Base-by-base conservation (phyloP, 2,888 invertebrate species). In the Anagyrus pseudococci region DNA sequence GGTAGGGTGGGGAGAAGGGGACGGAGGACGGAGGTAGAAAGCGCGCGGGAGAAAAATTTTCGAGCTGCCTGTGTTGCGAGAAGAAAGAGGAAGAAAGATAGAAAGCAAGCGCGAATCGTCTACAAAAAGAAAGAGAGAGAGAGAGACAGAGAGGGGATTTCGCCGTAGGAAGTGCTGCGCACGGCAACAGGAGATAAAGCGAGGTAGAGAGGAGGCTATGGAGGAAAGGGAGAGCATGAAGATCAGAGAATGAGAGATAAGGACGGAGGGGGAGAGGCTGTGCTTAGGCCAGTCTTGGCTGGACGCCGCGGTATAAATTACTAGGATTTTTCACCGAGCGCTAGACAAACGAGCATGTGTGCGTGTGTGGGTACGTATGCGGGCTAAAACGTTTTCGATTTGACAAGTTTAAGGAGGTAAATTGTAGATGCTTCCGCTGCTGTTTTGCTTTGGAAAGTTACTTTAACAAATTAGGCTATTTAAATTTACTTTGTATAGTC, bases 271-370 rank as follows among this genome's bases (percentile, higher is more conserved):
- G 33, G 15, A 15, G 15, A 15, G 15, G 33, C 10, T 37, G 22
- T 19, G 22, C 20, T 15, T 10, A 44, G 22, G 46, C 19, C 15
- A 15, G 46, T 15, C 20, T 20, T 22, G 57, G 57, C 62, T 52
- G 52, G 62, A 52, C 37, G 57, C 57, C 10, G 50, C 53, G 41
- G 52, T 62, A 57, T 62, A 62, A 62, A 62, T 62, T 62, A 43
- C 53, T 47, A n/a, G 22, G 23, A 47, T 57, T 56, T 61, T 61
- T 61, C n/a, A n/a, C 15, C 33, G 33, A 23, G 7, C n/a, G 48
- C 19, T 23, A 10, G 26, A 33, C 19, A 44, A 52, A 58, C 17
- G 48, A 1, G 10, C 19, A 4, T 43, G 33, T 22, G n/a, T 15
- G 33, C 2, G 4, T 19, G 41, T 26, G 19, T 19, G 29, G n/a